Percentiles rank a stretch among this genome's conserved stretches.
These are phyloP conservation scores for Cistogaster globosa DNA, from an alignment of 2,888 invertebrate species.

Conservation along the genomic window DNA sequence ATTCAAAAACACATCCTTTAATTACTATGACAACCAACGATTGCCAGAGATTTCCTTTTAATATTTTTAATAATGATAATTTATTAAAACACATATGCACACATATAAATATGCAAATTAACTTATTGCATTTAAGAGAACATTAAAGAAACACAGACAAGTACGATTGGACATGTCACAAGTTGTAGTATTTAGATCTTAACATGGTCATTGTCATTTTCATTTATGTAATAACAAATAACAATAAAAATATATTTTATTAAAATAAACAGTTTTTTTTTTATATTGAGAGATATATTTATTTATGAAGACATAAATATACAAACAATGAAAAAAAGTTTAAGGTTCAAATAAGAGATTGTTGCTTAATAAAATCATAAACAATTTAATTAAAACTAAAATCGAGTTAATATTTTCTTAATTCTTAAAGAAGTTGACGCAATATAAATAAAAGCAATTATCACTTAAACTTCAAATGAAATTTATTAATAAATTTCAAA, in stretches of 20 bases:
- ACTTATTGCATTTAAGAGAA: not conserved
- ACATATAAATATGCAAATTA: not conserved
- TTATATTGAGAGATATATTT: constrained; percentile 10
- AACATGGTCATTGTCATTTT: constrained; percentile 33
- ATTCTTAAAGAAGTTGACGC: not conserved
- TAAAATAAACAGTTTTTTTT: constrained; percentile 3
- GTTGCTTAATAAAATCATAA: constrained; percentile 11
- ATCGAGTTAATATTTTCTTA: constrained; percentile 11
- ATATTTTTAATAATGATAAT: not conserved
- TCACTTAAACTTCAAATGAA: constrained; percentile 3
- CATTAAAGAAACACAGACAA: not conserved
- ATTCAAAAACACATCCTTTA: too few species aligned
- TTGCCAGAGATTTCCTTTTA: not conserved
- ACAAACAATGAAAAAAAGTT: not conserved
- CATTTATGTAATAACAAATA: constrained; percentile 32
- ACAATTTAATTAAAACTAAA: constrained; percentile 35
- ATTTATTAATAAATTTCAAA: too few species aligned
- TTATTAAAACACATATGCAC: not conserved
- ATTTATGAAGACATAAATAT: constrained; percentile 1
- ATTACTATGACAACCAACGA: not conserved
- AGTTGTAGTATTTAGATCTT: constrained; percentile 6
- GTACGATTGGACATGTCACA: too few species aligned
- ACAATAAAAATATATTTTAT: constrained; percentile 22
- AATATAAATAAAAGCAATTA: constrained; percentile 44
- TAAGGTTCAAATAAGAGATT: not conserved